Base-by-base conservation (phyloP, 2,113 vertebrate genomes). In the Corydoras sp. region DNA sequence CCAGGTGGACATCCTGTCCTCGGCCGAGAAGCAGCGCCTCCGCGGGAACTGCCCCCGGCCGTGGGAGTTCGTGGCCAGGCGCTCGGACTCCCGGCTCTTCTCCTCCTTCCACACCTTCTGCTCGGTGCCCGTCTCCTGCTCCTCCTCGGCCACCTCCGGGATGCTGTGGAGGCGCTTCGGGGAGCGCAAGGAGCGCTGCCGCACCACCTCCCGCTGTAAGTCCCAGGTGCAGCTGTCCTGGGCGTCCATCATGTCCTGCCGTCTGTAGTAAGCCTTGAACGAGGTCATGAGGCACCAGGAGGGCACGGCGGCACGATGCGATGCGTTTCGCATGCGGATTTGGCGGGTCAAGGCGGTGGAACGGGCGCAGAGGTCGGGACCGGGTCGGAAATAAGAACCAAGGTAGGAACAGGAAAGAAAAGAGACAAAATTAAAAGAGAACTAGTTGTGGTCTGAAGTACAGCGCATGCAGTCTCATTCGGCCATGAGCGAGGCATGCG, bases 141-240 rank as follows among this genome's bases (percentile, higher is more conserved):
- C 94, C 82, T 99, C 97, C 89, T 98, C 95, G 0, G 94, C 93
- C 81, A 96, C 95, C 89, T 99, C 97, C 0, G 97, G 95, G 82
- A 98, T 98, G 92, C 95, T 98, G 91, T 93, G 96, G 73, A 99
- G 95, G 65, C 90, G 91, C 82, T 95, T 92, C 81, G 75, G 77
- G 15, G 89, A 92, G 83, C 91, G 87, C 15, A 90, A 93, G 2
- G 85, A 93, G 73, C 81, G 88, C 76, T 92, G 94, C 63, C 88
- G 92, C 77, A 93, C 89, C 85, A 89, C 88, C 85, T 93, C 93
- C 54, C 92, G 87, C 75, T 90, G 93, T 56, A 94, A 91, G 89
- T 82, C 89, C 91, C 90, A 92, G 83, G 87, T 87, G 84, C 89
- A 92, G 82, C 87, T 87, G 82, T 89, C 88, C 71, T 77, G 86